Conservation (phyloP, 2,888 invertebrate genomes). For the Mantis religiosa region DNA sequence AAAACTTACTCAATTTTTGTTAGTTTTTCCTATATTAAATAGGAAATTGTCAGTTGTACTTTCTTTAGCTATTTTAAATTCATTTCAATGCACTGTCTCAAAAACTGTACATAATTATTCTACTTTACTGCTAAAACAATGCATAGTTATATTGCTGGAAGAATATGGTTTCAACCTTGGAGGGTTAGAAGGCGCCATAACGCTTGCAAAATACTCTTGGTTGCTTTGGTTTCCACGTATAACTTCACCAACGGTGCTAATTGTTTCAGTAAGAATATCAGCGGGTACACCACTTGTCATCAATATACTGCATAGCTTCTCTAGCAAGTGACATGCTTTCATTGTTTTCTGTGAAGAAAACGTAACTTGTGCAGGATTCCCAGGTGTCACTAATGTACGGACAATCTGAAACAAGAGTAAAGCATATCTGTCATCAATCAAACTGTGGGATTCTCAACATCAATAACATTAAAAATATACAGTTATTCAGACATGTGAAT, state of each 20-base stretch:
- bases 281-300: constrained; percentile 97
- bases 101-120: no score
- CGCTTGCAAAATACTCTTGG: constrained; percentile 84
- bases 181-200: constrained; percentile 89
- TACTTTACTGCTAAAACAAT: no score
- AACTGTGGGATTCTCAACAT: neutral
- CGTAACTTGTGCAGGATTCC: constrained; percentile 78
- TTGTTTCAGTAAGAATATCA: constrained; percentile 92
- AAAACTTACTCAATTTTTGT: no score
- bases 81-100: no score
- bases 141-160: neutral
- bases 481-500: no score
- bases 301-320: constrained; percentile 80
- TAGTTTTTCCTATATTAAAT: no score
- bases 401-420: constrained; percentile 45
- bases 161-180: constrained; percentile 54
- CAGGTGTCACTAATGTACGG: constrained; percentile 87
- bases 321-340: constrained; percentile 76
- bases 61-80: no score
- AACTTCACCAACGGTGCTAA: constrained; percentile 90
- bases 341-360: constrained; percentile 82
- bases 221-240: constrained; percentile 86
- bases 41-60: no score
- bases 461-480: no score
- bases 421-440: no score